Evolutionary conservation across 2,888 invertebrate species (phyloP), one percentile per base, ranked within the genome.

Genomic region (Agrotis puta): DNA sequence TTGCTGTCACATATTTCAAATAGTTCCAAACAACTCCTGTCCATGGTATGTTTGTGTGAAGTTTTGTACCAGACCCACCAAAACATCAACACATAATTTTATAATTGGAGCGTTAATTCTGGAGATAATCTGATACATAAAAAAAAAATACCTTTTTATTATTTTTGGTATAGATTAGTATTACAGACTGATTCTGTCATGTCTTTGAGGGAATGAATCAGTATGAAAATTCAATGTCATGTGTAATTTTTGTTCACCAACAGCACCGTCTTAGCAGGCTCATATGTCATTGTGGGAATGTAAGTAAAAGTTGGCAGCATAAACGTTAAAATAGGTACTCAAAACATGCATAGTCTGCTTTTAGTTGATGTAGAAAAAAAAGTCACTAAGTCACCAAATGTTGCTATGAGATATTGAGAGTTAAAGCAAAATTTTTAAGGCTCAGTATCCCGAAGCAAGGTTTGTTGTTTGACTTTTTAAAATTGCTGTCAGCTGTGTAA

Each of bases 271-370:
- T 7, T 64, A 9, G 22, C 14, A 16, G 20, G 22, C 5, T 11
- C 39, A 45, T 56, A 51, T 43, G 64, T 18, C 0, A 45, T 51
- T 64, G 50, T 27, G 7, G 18, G 13, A 51, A 20, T 51, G 64
- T 59, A 59, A 59, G 27, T 64, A 45, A 64, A 64, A 43, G 2
- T 43, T 50, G 4, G 54, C 27, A 54, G 39, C 39, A 39, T 54
- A n/a, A 11, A 54, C 18, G 27, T 18, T 11, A 54, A 24, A 54
- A 33, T 33, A 54, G 27, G 11, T 54, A 27, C 11, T 33, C 11
- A 62, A 3, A 24, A 6, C 27, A 61, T 48, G 20, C 3, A 56
- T 18, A 24, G 33, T n/a, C 22, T n/a, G 39, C 11, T 50, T 24
- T n/a, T 1, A 62, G 39, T 39, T 39, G 2, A 39, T 11, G 11